Base-by-base conservation (phyloP, 1,140 invertebrate genomes). In the Leptinotarsa defecta region DNA sequence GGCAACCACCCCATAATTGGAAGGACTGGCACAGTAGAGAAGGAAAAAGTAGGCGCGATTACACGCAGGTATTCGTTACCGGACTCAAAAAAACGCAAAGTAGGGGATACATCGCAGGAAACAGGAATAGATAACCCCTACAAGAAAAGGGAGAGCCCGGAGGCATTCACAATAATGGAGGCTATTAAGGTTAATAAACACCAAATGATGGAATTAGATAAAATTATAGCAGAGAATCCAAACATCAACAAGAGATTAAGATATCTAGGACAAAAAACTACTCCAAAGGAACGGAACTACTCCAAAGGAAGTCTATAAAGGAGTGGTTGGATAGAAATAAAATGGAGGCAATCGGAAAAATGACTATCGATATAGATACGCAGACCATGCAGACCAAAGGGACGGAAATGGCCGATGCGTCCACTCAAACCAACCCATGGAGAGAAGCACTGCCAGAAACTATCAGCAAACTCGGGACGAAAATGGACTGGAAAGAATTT, bases 151-250 rank as follows among this genome's bases (percentile, higher is more conserved):
- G 63, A 65, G 6, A 65, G 63, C 19, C 63, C 63, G 63, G 63
- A 65, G 63, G 63, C 6, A 13, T 65, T 65, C 6, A 65, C 19
- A 19, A 17, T 65, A 27, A 3, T 17, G 19, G 63, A 65, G 62
- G 83, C 83, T 0, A 81, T 84, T 27, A 82, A 83, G 11, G 82
- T 80, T 0, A 81, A 84, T 48, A 76, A 79, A 0, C 76, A 85
- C 0, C 81, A 83, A 11, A 52, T 73, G 0, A 82, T 82, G 24
- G 77, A 71, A 4, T 34, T 81, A 17, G 80, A 80, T 69, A n/a
- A 74, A 4, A 20, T 76, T 13, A 68, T 57, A 5, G 67, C 68
- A 0, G 63, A 79, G 1, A 17, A 27, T 1, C 48, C 64, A 2
- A 78, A 83, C 71, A 13, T 79, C 5, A 19, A 81, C 0, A 13